Base-by-base conservation (phyloP, 2,113 vertebrate species). In the Albula glossodonta region DNA sequence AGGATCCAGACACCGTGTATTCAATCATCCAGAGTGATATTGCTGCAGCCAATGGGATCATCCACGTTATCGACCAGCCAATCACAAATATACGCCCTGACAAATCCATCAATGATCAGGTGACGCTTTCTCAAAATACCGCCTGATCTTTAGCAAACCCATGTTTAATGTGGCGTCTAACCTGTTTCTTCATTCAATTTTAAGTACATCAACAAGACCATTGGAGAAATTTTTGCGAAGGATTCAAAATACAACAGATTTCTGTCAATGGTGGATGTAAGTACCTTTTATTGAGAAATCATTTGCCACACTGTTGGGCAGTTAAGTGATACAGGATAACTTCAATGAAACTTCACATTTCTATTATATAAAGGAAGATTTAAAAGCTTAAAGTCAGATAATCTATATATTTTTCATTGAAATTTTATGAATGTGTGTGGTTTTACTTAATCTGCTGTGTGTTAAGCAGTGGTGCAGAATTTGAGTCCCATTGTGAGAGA, bases 201-300 rank as follows among this genome's bases (percentile, higher is more conserved):
- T 4, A 57, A 96, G 95, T 93, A 92, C 78, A 86, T 91, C 50
- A 92, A 97, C 93, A 96, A 94, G 93, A 98, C 97, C 0, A 93
- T 99, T 1, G 93, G 94, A 56, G 96, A 98, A 88, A 97, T 99
- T 90, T 89, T 99, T 70, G 94, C 95, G 50, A 95, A 93, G 19
- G 94, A 94, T 0, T 93, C 91, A 25, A 93, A 93, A 86, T 98
- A 95, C 92, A 98, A 96, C 83, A 96, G 98, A 70, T 99, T 98
- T 94, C 94, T 97, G 93, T 99, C 97, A 1, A 96, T 99, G 81
- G 92, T 98, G 77, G 98, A 99, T 94, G 98, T 99, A 88, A 98
- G 95, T 90, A 22, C 50, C 63, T n/a, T 82, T 57, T 52, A 50
- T 11, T 52, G 49, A 51, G 10, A 83, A 60, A 25, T 57, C 22